phyloP scores from a whole-genome alignment of 1,140 invertebrate species.

The Hypothenemus hampei region DNA sequence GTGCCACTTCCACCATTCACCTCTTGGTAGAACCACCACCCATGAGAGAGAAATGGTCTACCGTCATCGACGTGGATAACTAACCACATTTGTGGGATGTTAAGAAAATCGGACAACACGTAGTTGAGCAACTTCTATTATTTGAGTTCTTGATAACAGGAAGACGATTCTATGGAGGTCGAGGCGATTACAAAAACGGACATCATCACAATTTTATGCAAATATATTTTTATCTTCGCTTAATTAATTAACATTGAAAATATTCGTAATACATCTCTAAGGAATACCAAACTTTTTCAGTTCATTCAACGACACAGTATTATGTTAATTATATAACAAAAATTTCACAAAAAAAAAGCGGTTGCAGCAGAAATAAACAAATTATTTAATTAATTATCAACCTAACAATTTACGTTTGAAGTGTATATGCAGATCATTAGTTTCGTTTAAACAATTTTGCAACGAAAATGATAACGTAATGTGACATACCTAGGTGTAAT shows the following conservation, averaged over 20 bases:
- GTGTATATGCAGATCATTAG: too few relatives aligned
- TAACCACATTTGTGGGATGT: too few relatives aligned
- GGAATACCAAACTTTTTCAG: too few relatives aligned
- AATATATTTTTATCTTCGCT: neutral
- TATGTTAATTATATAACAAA: too few relatives aligned
- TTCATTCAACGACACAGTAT: too few relatives aligned
- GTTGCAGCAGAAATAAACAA: neutral
- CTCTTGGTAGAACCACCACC: slow-evolving; percentile 17
- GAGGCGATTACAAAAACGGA: neutral
- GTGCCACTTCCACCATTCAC: slow-evolving; percentile 23
- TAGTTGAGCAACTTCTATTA: neutral
- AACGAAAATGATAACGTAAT: too few relatives aligned
- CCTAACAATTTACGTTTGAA: neutral
- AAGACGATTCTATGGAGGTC: slow-evolving; percentile 2
- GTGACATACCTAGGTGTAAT: neutral
- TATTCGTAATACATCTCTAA: too few relatives aligned
- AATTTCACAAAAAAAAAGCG: neutral
- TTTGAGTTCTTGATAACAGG: slow-evolving; percentile 1
- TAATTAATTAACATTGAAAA: too few relatives aligned
- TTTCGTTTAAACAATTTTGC: neutral
- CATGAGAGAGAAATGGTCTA: slow-evolving; percentile 23
- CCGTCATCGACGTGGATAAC: slow-evolving; percentile 2
- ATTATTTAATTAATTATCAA: neutral
- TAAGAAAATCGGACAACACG: slow-evolving; percentile 10
- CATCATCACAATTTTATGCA: neutral